These are phyloP conservation scores for Epistrophe eligans DNA, from an alignment of 2,888 invertebrate species.

Conservation along the genomic window DNA sequence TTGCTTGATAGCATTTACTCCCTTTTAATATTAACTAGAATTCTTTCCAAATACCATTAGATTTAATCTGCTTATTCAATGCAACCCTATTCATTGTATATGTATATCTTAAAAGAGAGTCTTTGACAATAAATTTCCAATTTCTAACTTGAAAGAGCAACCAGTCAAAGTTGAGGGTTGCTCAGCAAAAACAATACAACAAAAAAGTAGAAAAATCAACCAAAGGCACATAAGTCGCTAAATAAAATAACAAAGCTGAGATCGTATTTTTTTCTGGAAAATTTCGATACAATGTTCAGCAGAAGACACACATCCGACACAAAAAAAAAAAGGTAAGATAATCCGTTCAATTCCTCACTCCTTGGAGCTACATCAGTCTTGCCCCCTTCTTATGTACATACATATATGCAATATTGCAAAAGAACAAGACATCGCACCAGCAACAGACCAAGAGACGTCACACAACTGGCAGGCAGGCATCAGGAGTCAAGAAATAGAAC, in stretches of 20 bases:
- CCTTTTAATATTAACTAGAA: conserved; percentile 58
- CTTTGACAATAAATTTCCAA: conserved; percentile 66
- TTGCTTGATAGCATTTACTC: conserved; percentile 5
- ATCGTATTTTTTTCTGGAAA: conserved; percentile 47
- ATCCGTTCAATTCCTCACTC: conserved; percentile 74
- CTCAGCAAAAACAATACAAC: neutral
- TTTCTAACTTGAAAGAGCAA: conserved; percentile 46
- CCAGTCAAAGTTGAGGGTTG: conserved; percentile 50
- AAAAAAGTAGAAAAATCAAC: conserved; percentile 38
- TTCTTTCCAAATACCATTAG: conserved; percentile 59
- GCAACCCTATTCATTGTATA: conserved; percentile 7
- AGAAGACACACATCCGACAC: conserved; percentile 23
- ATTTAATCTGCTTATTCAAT: conserved; percentile 71
- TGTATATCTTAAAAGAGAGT: conserved; percentile 12
- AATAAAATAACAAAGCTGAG: conserved; percentile 49
- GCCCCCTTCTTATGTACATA: conserved; percentile 1
- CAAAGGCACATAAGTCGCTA: conserved; percentile 59
- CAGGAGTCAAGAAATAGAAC: conserved; percentile 57
- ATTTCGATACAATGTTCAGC: conserved; percentile 67
- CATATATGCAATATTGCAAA: conserved; percentile 63
- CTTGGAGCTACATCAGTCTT: neutral
- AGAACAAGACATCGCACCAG: conserved; percentile 56
- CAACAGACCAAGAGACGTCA: conserved; percentile 68
- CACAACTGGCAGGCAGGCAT: conserved; percentile 62
- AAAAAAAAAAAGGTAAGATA: conserved; percentile 70